phyloP scores from a whole-genome alignment of 1,140 invertebrate species.

The Cydia fagiglandana region DNA sequence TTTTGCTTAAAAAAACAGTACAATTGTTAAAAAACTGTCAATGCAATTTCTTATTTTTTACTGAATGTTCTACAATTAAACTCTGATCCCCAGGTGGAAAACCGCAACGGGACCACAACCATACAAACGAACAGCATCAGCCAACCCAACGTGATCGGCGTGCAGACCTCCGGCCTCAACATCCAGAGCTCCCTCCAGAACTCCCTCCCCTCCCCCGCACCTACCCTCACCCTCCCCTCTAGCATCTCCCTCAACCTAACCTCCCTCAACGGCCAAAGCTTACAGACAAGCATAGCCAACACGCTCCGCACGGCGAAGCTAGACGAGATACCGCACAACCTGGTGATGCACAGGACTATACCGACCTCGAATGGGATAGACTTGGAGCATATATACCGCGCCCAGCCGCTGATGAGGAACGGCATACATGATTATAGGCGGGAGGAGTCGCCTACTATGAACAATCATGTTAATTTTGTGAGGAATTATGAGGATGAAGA shows the following conservation, averaged over 20 bases:
- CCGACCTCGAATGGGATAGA: conserved; percentile 59
- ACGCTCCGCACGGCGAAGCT: conserved; percentile 47
- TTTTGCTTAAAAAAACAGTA: too few relatives aligned
- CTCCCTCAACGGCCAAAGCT: conserved; percentile 48
- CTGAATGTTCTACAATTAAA: too few relatives aligned
- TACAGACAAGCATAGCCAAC: conserved; percentile 57
- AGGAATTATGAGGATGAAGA: conserved; percentile 70
- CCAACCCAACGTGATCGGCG: conserved; percentile 55
- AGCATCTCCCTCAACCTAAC: conserved; percentile 61
- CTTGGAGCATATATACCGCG: conserved; percentile 53
- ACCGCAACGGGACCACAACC: conserved; percentile 59
- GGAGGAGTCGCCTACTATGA: conserved; percentile 56
- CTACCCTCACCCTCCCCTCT: conserved; percentile 50
- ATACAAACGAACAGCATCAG: conserved; percentile 50
- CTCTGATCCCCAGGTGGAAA: conserved; percentile 54
- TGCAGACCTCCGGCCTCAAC: conserved; percentile 54
- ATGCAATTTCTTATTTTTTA: too few relatives aligned
- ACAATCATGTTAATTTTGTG: conserved; percentile 66
- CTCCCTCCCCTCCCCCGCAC: conserved; percentile 43
- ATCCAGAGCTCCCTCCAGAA: conserved; percentile 57
- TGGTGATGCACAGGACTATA: conserved; percentile 58
- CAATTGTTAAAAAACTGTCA: too few relatives aligned
- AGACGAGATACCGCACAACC: conserved; percentile 60
- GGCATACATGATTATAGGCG: conserved; percentile 66
- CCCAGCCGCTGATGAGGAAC: conserved; percentile 54